Evolutionary conservation across 2,797 vertebrate genomes (phyloP), one percentile per base, ranked within the genome.

Genomic region (Chelmon rostratus): DNA sequence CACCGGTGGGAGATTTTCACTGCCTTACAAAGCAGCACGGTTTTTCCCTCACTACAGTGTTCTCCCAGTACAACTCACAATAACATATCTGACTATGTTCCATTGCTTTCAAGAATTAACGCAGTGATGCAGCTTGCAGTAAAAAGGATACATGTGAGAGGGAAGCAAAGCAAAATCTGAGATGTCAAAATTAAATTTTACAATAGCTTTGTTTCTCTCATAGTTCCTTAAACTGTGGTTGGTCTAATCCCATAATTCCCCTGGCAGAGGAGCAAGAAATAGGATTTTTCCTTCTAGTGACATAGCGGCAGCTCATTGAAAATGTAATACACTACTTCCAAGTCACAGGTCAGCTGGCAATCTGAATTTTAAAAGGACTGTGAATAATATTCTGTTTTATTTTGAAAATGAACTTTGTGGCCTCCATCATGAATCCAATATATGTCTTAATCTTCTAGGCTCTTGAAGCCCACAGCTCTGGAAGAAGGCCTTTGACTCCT

Each of bases 311-410:
- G 96, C 97, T 99, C 98, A 98, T 97, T 97, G 98, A 96, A 98
- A 99, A 99, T 98, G 97, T 99, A 99, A 98, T 98, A 98, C 97
- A 97, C 96, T 97, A 94, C 97, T 96, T 96, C 96, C 89, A 95
- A 97, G 98, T 98, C 98, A 98, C 97, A 98, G 98, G 98, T 99
- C 98, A 98, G 96, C 97, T 94, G 95, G 97, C 98, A 99, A 99
- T 99, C 98, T 99, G 98, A 99, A 99, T 99, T 99, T 98, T 99
- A 99, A 99, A 98, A 98, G 97, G 98, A 99, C 97, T 99, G 98
- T 98, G 98, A 99, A 99, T 99, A 99, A 99, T 99, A 98, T 99
- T 99, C 97, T 97, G 97, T 99, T 99, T 99, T 99, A 98, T 98
- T 99, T 99, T 97, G 96, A 99, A 98, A 99, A 98, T 99, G 98